Evolutionary conservation across 2,113 vertebrate genomes (phyloP).

Genomic region (Cricetomys ansorgei): DNA sequence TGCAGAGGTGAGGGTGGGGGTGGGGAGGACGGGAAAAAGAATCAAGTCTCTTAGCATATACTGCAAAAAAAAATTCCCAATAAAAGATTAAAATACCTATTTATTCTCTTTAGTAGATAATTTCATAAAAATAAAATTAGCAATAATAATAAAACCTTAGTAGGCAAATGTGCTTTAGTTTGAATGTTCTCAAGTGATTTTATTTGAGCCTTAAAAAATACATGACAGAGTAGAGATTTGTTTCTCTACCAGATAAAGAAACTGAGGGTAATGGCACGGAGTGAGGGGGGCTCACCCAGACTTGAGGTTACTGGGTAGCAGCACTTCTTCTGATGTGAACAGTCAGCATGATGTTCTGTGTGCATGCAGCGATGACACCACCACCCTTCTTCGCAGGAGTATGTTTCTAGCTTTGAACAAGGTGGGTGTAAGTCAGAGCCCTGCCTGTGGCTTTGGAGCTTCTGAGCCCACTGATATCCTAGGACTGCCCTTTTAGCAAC

Average conservation of each 20-base stretch:
- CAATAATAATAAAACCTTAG: neutral
- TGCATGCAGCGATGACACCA: neutral
- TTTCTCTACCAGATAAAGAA: neutral
- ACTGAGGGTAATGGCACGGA: neutral
- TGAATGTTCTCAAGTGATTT: neutral
- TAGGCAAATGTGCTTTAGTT: neutral
- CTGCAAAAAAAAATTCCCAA: neutral
- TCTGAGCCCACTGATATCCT: neutral
- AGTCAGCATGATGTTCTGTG: neutral
- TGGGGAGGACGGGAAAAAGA: no score
- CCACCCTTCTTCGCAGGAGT: neutral
- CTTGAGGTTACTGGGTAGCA: neutral
- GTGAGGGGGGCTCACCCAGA: neutral
- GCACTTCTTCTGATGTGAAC: neutral
- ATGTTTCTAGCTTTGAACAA: constrained; percentile 21
- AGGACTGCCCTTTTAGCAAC: neutral
- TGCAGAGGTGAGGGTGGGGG: neutral
- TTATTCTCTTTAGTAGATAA: neutral
- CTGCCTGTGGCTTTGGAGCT: rapidly evolving
- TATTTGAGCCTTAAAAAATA: neutral
- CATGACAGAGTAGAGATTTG: neutral
- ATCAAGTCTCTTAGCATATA: neutral
- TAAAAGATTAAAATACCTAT: neutral
- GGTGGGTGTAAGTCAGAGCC: neutral
- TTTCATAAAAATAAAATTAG: constrained; percentile 15